Base-by-base conservation (phyloP, 2,888 invertebrate species). In the Altica lythri region DNA sequence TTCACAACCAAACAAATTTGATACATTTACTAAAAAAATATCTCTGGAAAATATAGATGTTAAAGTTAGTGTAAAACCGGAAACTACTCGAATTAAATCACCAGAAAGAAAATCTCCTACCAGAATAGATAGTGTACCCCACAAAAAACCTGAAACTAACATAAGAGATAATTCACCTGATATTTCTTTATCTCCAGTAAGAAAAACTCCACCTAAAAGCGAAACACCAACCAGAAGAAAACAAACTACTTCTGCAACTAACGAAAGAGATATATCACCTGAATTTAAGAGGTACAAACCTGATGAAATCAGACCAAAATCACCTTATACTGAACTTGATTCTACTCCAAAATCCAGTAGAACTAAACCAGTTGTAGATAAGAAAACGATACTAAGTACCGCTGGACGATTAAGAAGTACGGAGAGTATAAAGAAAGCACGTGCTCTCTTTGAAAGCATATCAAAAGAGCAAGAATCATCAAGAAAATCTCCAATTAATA, bases 391-490 rank as follows among this genome's bases (percentile, higher is more conserved):
- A 40, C 48, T 74, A 19, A 75, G 73, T 48, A 60, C 73, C 62
- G 56, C 68, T 10, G 68, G 72, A 13, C 65, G 72, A 13, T 66
- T 83, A 17, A 79, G 82, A 40, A 83, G 81, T 62, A 83, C 81
- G 37, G 85, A 86, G 62, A 83, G 83, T n/a, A 84, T 88, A 0
- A 82, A 83, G 43, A 84, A 84, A 73, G 88, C 88, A 0, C 88
- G 86, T 72, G 84, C 83, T 30, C 71, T 88, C 27, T 88, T 88
- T 73, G 88, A 88, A 76, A 86, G 82, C 57, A 83, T 84, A 58
- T 53, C 51, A 19, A 77, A 79, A 60, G 66, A 68, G 16, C 66
- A 68, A 55, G 68, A 65, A 65, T 70, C 77, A 46, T 55, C 34
- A 16, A 44, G 32, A 14, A 35, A 27, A 17, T 37, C 29, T 18